Evolutionary conservation across 2,888 invertebrate genomes (phyloP).

Genomic region (Lithophane socia): DNA sequence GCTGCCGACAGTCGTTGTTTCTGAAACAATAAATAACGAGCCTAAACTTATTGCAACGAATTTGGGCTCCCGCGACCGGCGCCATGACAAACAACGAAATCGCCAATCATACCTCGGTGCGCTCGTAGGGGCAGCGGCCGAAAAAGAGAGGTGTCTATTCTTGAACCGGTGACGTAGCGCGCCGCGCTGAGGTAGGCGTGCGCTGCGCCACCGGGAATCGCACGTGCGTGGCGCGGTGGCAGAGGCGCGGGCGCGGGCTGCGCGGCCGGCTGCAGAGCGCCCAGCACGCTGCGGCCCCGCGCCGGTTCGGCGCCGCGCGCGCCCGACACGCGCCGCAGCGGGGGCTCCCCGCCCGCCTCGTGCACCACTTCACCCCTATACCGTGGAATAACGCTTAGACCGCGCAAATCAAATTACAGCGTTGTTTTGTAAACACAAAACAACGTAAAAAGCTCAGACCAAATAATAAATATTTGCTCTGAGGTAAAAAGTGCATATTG

Average conservation of each 20-base stretch:
- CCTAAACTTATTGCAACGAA: background rate
- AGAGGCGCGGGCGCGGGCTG: slow-evolving; percentile 50
- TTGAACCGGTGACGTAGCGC: slow-evolving; percentile 94
- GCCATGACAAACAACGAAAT: background rate
- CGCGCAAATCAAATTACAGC: background rate
- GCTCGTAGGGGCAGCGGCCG: slow-evolving; percentile 81
- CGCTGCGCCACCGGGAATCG: slow-evolving; percentile 90
- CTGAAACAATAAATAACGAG: slow-evolving; percentile 70
- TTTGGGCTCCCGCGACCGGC: background rate
- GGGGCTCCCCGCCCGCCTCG: slow-evolving; percentile 68
- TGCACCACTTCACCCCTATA: slow-evolving; percentile 83
- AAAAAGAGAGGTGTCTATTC: slow-evolving; percentile 87
- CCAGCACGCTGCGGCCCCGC: slow-evolving; percentile 93
- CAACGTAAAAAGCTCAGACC: background rate
- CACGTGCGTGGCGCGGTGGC: slow-evolving; percentile 42
- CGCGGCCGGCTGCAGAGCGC: slow-evolving; percentile 89
- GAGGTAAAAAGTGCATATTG: no score
- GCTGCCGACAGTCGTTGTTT: slow-evolving; percentile 82
- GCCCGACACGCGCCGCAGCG: slow-evolving; percentile 69
- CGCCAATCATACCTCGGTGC: slow-evolving; percentile 77
- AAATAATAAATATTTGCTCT: no score
- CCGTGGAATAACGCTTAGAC: slow-evolving; percentile 8
- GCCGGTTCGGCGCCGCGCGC: slow-evolving; percentile 77
- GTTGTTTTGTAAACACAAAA: background rate
- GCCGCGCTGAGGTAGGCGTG: slow-evolving; percentile 95